Evolutionary conservation across 2,113 vertebrate genomes (phyloP).

Genomic region (Laticauda laticaudata): DNA sequence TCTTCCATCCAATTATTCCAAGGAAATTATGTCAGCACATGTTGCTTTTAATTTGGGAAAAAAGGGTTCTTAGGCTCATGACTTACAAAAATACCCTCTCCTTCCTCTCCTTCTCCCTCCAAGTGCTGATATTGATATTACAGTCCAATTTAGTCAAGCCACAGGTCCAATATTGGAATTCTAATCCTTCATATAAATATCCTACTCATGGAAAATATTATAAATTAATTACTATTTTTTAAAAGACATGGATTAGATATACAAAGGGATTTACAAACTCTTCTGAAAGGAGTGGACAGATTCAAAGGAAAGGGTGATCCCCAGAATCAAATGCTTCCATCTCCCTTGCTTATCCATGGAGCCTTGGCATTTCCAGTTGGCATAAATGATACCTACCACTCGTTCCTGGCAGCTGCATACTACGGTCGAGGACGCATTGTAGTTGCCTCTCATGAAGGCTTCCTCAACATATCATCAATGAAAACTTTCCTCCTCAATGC

Average conservation of each 20-base stretch:
- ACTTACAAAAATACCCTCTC: no score
- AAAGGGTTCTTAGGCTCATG: no score
- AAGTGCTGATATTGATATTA: no score
- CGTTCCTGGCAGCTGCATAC: slow-evolving; percentile 71
- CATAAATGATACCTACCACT: slow-evolving; percentile 22
- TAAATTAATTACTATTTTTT: not conserved
- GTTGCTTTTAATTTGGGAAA: no score
- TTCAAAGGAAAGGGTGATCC: not conserved
- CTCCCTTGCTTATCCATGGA: slow-evolving; percentile 29
- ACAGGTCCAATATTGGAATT: not conserved
- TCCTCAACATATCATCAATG: slow-evolving; percentile 36
- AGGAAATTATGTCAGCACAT: no score
- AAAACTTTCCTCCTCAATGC: slow-evolving; percentile 68
- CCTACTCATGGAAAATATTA: not conserved
- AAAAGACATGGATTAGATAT: not conserved
- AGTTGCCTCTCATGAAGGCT: slow-evolving; percentile 67
- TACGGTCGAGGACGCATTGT: slow-evolving; percentile 74
- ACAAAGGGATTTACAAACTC: not conserved
- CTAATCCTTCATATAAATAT: not conserved
- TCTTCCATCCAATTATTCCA: no score
- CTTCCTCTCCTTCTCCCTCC: no score
- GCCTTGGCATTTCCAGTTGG: slow-evolving; percentile 32
- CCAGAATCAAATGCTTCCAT: not conserved
- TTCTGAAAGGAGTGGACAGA: slow-evolving; percentile 6
- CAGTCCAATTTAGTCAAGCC: no score